Conservation (phyloP, 2,888 invertebrate species). For the Candidula unifasciata region DNA sequence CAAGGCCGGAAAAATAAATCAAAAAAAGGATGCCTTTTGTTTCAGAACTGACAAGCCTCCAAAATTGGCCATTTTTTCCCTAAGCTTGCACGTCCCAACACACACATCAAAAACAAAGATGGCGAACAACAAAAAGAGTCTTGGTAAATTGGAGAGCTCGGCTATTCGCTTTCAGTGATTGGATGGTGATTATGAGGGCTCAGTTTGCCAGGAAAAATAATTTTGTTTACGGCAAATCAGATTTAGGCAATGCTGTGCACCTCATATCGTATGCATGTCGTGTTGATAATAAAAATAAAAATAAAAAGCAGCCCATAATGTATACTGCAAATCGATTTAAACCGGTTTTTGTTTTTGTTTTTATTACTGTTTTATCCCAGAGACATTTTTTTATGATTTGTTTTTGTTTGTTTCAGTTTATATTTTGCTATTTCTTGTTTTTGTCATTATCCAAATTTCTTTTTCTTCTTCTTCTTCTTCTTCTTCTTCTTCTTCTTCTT, state of each 20-base stretch:
- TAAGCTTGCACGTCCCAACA: background rate
- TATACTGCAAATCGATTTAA: background rate
- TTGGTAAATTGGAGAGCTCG: background rate
- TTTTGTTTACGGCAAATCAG: background rate
- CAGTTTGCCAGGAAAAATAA: background rate
- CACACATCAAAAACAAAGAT: background rate
- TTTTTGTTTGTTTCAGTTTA: too few relatives aligned
- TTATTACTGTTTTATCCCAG: too few relatives aligned
- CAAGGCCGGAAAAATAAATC: too few relatives aligned
- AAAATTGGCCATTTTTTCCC: too few relatives aligned
- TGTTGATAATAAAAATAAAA: background rate
- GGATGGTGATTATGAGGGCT: background rate
- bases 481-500: constrained; percentile 21
- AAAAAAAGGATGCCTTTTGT: too few relatives aligned
- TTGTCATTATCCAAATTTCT: too few relatives aligned
- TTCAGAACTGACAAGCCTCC: too few relatives aligned
- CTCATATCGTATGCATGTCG: background rate
- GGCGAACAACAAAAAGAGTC: background rate
- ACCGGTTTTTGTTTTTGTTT: background rate
- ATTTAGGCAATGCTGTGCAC: background rate
- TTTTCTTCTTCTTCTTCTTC: background rate
- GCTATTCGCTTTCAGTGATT: background rate
- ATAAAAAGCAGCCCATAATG: too few relatives aligned
- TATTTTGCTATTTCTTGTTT: too few relatives aligned
- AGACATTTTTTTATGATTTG: too few relatives aligned